Base-by-base conservation (phyloP, 2,113 vertebrate species). In the Myrmecophaga tridactyla region DNA sequence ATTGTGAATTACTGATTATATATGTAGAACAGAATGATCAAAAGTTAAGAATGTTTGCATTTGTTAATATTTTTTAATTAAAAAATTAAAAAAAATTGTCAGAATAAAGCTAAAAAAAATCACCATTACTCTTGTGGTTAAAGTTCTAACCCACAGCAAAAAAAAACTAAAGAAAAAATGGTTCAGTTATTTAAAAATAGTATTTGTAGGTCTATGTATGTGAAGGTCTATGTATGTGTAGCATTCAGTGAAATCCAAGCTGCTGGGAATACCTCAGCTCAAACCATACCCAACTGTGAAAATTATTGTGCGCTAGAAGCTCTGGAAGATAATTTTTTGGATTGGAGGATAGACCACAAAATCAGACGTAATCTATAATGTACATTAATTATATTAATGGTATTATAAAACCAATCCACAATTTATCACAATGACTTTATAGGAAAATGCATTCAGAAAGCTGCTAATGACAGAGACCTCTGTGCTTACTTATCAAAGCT, bases 141-240 rank as follows among this genome's bases (percentile, higher is more conserved):
- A 96, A 77, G 31, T 86, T 95, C 87, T 7, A 67, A 88, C 43
- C 10, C 8, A 6, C n/a, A 86, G 46, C 72, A 94, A 93, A 92
- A 41, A 41, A 73, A 92, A 93, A 84, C 56, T 62, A 39, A 93
- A 58, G 18, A 34, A 91, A 96, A 92, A 70, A 65, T 31, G 27
- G 41, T 15, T 87, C 48, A 60, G 86, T 75, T 86, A 85, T 94
- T 87, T 92, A 41, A 91, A 62, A 92, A 69, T 83, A 94, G 31
- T 31, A 86, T 27, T 11, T 67, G 14, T 58, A 78, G 4, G 7
- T 76, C 58, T 91, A 20, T 20, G 36, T 43, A 48, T 39, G 17
- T 46, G 6, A 83, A 43, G 4, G 7, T 76, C 58, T 91, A 20
- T 20, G 36, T 43, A 48, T 39, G 17, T 46, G 6, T 78, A 43